Evolutionary conservation across 1,140 invertebrate genomes (phyloP).

Genomic region (Zaprionus camerounensis): DNA sequence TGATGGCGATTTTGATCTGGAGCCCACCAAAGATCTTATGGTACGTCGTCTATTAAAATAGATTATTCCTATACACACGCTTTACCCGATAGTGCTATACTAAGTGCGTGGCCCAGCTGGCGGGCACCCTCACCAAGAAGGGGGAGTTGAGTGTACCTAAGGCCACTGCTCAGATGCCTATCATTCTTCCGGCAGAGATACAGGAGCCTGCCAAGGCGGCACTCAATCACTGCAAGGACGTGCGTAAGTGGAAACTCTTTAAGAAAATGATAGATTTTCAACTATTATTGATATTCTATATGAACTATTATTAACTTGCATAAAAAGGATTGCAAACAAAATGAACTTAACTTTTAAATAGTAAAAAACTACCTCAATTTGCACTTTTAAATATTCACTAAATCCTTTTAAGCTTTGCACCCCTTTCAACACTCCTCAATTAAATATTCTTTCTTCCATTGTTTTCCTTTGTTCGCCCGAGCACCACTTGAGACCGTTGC

Average conservation of each 20-base stretch:
- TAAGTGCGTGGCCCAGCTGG: constrained; percentile 76
- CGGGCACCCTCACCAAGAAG: constrained; percentile 76
- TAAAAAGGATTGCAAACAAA: too few relatives aligned
- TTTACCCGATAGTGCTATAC: constrained; percentile 64
- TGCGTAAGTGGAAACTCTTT: constrained; percentile 61
- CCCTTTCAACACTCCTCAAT: background rate
- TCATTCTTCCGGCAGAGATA: constrained; percentile 69
- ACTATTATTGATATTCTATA: background rate
- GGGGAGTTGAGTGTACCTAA: constrained; percentile 75
- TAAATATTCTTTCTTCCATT: background rate
- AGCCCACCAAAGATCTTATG: constrained; percentile 60
- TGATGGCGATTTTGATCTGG: constrained; percentile 56
- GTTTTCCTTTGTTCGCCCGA: background rate
- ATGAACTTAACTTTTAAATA: too few relatives aligned
- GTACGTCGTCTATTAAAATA: constrained; percentile 26
- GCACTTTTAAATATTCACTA: background rate
- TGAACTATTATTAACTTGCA: too few relatives aligned
- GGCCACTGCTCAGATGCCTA: constrained; percentile 71
- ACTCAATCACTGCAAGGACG: constrained; percentile 64
- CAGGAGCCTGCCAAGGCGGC: constrained; percentile 56
- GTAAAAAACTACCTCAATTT: background rate
- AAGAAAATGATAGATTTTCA: too few relatives aligned
- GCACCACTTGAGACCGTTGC: background rate
- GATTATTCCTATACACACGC: background rate
- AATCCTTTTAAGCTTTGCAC: background rate